A percentile compares a stretch with the other conserved stretches of the same genome.
Conservation (phyloP, 2,797 vertebrate genomes). For the Lacerta viridis region DNA sequence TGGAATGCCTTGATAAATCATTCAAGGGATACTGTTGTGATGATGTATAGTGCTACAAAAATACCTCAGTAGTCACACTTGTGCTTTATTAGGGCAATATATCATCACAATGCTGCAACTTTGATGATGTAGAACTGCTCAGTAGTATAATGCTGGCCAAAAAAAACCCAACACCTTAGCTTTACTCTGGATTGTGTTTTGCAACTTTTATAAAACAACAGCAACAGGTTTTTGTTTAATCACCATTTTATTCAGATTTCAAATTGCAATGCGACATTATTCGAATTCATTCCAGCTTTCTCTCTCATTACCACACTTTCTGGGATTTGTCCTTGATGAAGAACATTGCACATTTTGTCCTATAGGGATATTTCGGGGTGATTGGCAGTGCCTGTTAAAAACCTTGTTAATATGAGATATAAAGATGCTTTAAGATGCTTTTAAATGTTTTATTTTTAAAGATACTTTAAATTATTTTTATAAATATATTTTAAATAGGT, state of each 20-base stretch:
- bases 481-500: too few relatives aligned
- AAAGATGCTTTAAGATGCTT: background rate
- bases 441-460: too few relatives aligned
- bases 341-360: background rate
- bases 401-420: background rate
- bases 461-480: too few relatives aligned
- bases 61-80: conserved; percentile 62
- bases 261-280: background rate
- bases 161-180: conserved; percentile 11
- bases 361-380: background rate
- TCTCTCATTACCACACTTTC: background rate
- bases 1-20: conserved; percentile 67
- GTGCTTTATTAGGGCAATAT: conserved; percentile 71
- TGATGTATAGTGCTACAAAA: conserved; percentile 65
- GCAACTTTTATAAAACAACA: conserved; percentile 5
- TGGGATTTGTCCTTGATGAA: background rate
- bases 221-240: conserved; percentile 40
- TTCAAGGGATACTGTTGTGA: conserved; percentile 44
- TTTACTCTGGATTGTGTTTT: conserved; percentile 39
- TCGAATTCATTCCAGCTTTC: background rate
- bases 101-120: conserved; percentile 54
- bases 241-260: background rate
- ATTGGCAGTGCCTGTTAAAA: background rate
- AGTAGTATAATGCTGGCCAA: conserved; percentile 47
- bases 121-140: conserved; percentile 55